Base-by-base conservation (phyloP, 2,888 invertebrate genomes). In the Mythimna lalbum region DNA sequence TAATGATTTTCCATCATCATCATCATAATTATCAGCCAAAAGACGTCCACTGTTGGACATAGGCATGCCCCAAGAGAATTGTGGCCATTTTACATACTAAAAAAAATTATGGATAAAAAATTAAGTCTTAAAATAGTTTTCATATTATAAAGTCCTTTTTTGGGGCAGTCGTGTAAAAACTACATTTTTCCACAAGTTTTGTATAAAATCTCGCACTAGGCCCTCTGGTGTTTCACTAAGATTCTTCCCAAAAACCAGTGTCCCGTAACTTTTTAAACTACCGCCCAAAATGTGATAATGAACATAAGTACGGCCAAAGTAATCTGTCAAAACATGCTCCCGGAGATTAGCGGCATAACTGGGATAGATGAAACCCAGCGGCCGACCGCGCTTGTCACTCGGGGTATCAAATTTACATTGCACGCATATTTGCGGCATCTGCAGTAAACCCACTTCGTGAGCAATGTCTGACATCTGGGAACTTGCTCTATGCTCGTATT, bases 351-450 rank as follows among this genome's bases (percentile, higher is more conserved):
- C 78, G 81, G 89, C 91, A 93, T 93, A 91, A 83, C 89, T 90
- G 78, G 85, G 86, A 89, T 90, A 89, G 90, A 89, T 86, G 88
- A 87, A 88, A 87, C 88, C 85, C 87, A 83, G 85, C 71, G 87
- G 86, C 87, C 83, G 87, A 91, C 92, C 92, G 89, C 92, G 88
- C 87, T 84, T 88, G 88, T 92, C 91, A 89, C 90, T 91, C 87
- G 78, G 85, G 92, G 93, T 90, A 94, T 94, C 94, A 94, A 93
- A 93, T 94, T 92, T 91, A 92, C 93, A 93, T 95, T 89, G 92
- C 90, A 78, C 88, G 90, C 93, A 94, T 94, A 91, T 90, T 93
- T 95, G 95, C 82, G 94, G 95, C 81, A 76, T 86, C 86, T 85
- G 83, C 81, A 87, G 86, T 83, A 81, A 86, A 87, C 89, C 89